Base-by-base conservation (phyloP, 2,888 invertebrate species). In the Campaea margaritaria region DNA sequence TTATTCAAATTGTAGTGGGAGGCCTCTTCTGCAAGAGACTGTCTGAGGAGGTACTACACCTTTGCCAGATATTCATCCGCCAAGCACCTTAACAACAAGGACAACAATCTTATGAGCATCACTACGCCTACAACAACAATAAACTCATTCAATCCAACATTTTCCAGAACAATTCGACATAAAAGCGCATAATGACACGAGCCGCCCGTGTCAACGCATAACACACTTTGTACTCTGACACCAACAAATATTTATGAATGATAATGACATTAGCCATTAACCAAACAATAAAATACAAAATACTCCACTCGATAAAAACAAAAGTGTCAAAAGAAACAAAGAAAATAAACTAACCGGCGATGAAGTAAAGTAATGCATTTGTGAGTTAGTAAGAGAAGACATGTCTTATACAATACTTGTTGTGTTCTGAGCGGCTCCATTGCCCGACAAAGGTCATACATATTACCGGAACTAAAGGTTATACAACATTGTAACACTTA, bases 381-480 rank as follows among this genome's bases (percentile, higher is more conserved):
- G 34, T 34, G 8, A 34, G 8, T n/a, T 36, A 12, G 36, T n/a
- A 12, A 46, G 27, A 47, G 53, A 55, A 51, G 34, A 34, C 11
- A 44, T 53, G 27, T 55, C 58, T 51, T 58, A 48, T 45, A 63
- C n/a, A n/a, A n/a, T n/a, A n/a, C n/a, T n/a, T n/a, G n/a, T n/a
- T n/a, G n/a, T n/a, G n/a, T n/a, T n/a, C n/a, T n/a, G n/a, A 56
- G 54, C 36, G 15, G 14, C 31, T 41, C 27, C 16, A 41, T 49
- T 49, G 44, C 43, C 34, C 31, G 36, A 31, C 50, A 64, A 62
- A 67, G 67, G 64, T 67, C 60, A 53, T n/a, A 48, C 51, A 47
- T 42, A 48, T 46, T 44, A 14, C 50, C 62, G 60, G 64, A 67
- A 67, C 67, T 51, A 27, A 51, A 49, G 16, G n/a, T 64, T 62